These are phyloP conservation scores for Drosophila formosana DNA, from an alignment of 2,888 invertebrate genomes.

Conservation along the genomic window DNA sequence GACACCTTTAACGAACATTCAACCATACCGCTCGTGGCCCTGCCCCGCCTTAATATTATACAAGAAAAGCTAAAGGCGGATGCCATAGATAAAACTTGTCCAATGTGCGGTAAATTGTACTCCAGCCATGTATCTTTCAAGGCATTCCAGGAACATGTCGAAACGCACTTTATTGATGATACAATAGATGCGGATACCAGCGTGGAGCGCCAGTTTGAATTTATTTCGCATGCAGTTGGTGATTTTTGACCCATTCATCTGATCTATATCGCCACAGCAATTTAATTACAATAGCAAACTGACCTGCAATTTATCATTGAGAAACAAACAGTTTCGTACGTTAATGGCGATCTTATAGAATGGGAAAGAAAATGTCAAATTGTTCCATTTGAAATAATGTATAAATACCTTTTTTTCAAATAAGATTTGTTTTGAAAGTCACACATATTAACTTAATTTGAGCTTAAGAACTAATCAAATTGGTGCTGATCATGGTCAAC, in stretches of 20 bases:
- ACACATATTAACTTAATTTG: too few relatives aligned
- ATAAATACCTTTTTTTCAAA: too few relatives aligned
- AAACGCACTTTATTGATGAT: conserved; percentile 90
- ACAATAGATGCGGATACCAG: conserved; percentile 86
- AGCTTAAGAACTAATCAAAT: too few relatives aligned
- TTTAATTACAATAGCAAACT: conserved; percentile 55
- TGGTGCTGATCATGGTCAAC: too few relatives aligned
- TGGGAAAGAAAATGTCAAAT: conserved; percentile 24
- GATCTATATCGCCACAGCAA: conserved; percentile 82
- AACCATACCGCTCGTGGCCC: conserved; percentile 17
- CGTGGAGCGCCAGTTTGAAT: conserved; percentile 86
- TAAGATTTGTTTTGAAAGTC: too few relatives aligned
- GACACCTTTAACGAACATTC: conserved; percentile 35
- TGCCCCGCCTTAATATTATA: conserved; percentile 81
- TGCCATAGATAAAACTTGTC: conserved; percentile 88
- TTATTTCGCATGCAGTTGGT: conserved; percentile 84
- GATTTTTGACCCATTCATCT: conserved; percentile 84
- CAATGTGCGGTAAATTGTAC: conserved; percentile 90
- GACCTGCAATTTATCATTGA: not conserved
- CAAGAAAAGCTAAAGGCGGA: conserved; percentile 83
- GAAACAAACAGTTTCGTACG: not conserved
- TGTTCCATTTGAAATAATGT: conserved; percentile 1
- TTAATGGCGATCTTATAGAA: conserved; percentile 18
- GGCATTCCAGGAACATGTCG: conserved; percentile 91
- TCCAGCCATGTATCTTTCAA: conserved; percentile 87